Evolutionary conservation across 2,888 invertebrate species (phyloP).

Genomic region (Drosophila melanosoma): DNA sequence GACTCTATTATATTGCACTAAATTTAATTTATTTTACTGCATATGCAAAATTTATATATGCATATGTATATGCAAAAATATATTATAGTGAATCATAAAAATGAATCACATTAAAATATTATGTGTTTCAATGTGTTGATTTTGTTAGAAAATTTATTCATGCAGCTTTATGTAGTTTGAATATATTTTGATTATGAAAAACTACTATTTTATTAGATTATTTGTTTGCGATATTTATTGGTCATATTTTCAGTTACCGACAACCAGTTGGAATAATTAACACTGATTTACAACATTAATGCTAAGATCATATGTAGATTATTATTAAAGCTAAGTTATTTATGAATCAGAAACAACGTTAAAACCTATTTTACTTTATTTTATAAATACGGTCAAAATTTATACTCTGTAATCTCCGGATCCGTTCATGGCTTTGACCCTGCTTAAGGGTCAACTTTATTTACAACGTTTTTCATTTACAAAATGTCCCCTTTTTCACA

Average conservation of each 20-base stretch:
- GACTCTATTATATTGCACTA: not conserved
- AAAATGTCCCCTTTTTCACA: slow-evolving; percentile 16
- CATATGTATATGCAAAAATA: not conserved
- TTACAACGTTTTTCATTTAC: slow-evolving; percentile 7
- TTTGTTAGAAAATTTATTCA: not conserved
- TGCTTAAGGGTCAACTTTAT: slow-evolving; percentile 24
- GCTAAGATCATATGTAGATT: not conserved
- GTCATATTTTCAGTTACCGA: not conserved
- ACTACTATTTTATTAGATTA: not conserved
- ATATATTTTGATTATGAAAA: not conserved
- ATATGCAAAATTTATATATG: not conserved
- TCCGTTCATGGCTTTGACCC: slow-evolving; percentile 19
- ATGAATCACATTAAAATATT: not conserved
- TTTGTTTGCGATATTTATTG: not conserved
- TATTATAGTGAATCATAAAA: accelerated
- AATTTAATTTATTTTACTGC: not conserved
- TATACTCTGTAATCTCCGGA: not conserved
- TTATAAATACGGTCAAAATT: not conserved
- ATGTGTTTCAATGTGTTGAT: not conserved
- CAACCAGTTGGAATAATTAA: not conserved
- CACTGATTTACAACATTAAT: not conserved
- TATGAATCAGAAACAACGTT: not conserved
- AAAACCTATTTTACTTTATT: not conserved
- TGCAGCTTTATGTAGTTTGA: not conserved
- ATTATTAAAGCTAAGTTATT: not conserved